These are phyloP conservation scores for Moxostoma hubbsi DNA, from an alignment of 2,797 vertebrate genomes.

Conservation along the genomic window DNA sequence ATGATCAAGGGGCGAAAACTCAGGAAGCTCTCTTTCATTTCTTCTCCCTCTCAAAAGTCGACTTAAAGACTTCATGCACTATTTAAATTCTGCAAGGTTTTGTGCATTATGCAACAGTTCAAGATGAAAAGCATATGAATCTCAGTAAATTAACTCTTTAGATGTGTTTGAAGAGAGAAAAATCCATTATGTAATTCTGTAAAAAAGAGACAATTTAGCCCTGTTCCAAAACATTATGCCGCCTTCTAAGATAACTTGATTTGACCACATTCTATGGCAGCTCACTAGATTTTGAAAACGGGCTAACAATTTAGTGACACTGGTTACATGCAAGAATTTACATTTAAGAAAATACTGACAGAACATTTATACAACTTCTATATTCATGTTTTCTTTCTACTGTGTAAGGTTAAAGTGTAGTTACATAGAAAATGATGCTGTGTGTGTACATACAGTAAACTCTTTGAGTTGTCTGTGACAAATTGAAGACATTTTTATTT, in stretches of 20 bases:
- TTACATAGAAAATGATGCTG: background rate
- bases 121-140: conserved; percentile 27
- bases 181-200: background rate
- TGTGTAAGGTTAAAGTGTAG: too few species aligned
- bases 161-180: background rate
- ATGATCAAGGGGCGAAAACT: background rate
- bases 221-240: too few species aligned
- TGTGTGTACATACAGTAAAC: background rate
- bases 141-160: background rate
- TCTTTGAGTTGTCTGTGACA: background rate
- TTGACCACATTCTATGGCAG: too few species aligned
- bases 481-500: conserved; percentile 8
- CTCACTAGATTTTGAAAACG: too few species aligned
- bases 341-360: too few species aligned
- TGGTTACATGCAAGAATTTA: too few species aligned
- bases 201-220: too few species aligned
- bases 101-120: conserved; percentile 28
- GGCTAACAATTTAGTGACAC: too few species aligned
- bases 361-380: background rate
- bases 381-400: too few species aligned
- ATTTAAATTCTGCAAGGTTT: conserved; percentile 29
- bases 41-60: conserved; percentile 5
- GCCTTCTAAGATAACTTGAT: too few species aligned
- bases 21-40: background rate
- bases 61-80: conserved; percentile 5